phyloP scores from a whole-genome alignment of 2,797 vertebrate genomes.

The Hippocampus kuda region DNA sequence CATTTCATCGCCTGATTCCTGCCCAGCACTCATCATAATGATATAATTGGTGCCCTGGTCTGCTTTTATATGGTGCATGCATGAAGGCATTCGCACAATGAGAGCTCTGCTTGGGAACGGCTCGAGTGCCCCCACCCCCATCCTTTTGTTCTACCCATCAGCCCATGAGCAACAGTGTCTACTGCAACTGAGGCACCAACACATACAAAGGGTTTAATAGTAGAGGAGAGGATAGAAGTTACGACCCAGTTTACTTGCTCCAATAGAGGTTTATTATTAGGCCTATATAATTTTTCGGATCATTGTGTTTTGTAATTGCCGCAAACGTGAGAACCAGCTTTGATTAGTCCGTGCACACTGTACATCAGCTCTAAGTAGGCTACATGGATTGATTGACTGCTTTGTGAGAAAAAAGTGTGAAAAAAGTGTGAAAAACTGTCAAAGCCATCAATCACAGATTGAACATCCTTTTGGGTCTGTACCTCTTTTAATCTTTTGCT shows the following conservation, averaged over 20 bases:
- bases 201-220: background rate
- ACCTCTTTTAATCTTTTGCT: background rate
- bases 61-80: background rate
- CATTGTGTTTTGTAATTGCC: background rate
- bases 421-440: constrained; percentile 15
- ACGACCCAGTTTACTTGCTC: background rate
- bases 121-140: background rate
- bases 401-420: no score
- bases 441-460: background rate
- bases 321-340: background rate
- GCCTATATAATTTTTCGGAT: background rate
- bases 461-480: background rate
- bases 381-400: background rate
- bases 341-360: background rate
- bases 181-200: background rate
- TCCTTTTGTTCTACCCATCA: background rate
- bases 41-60: no score
- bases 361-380: background rate
- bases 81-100: background rate
- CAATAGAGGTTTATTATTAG: background rate
- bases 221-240: background rate
- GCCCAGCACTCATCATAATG: no score
- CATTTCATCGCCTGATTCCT: no score
- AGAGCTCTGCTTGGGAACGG: background rate
- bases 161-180: background rate